Percentiles rank a stretch among this genome's conserved stretches.
Evolutionary conservation across 2,888 invertebrate species (phyloP).

Genomic region (Pyralis farinalis): DNA sequence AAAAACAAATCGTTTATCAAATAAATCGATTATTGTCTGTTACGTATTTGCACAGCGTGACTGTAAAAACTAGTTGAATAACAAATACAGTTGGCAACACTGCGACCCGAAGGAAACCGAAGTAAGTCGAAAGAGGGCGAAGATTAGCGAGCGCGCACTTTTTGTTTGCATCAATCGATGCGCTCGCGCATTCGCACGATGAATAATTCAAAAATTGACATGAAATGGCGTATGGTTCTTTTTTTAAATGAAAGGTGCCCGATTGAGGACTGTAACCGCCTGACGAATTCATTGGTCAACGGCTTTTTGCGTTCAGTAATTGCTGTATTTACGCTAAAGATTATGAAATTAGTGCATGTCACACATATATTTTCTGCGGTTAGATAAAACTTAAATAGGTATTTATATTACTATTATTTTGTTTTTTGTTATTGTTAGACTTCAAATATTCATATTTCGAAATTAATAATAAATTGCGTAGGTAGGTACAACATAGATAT

Average conservation of each 20-base stretch:
- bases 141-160: constrained; percentile 77
- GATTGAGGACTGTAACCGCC: constrained; percentile 81
- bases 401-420: background rate
- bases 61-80: constrained; percentile 78
- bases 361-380: background rate
- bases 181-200: constrained; percentile 80
- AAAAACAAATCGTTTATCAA: constrained; percentile 74
- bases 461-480: too few relatives aligned
- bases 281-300: constrained; percentile 80
- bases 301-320: constrained; percentile 74
- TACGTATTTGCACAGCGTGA: constrained; percentile 77
- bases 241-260: constrained; percentile 80
- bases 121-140: constrained; percentile 67
- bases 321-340: constrained; percentile 67
- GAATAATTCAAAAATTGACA: constrained; percentile 82
- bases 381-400: background rate
- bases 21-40: constrained; percentile 67
- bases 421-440: too few relatives aligned
- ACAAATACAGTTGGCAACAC: constrained; percentile 73
- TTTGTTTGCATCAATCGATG: constrained; percentile 81
- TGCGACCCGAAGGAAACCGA: constrained; percentile 63
- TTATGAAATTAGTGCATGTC: constrained; percentile 36
- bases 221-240: constrained; percentile 81
- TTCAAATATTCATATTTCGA: too few relatives aligned
- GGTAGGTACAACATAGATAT: too few relatives aligned